Evolutionary conservation across 2,888 invertebrate genomes (phyloP).

Genomic region (Trichogramma evanescens): DNA sequence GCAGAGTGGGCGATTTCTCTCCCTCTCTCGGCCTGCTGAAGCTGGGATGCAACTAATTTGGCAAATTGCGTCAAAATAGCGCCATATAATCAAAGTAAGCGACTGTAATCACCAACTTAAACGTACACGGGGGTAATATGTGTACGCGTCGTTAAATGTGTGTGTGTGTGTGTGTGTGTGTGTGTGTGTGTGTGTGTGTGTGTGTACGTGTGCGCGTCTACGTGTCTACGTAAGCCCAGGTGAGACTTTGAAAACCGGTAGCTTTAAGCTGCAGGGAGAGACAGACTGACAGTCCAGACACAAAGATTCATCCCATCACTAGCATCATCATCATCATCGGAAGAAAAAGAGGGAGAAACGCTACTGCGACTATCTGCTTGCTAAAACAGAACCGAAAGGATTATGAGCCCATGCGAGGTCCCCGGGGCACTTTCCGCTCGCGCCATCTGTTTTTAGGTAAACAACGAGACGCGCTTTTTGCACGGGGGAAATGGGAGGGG

Average conservation of each 20-base stretch:
- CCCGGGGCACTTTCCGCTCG: slow-evolving; percentile 35
- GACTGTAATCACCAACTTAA: no score
- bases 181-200: background rate
- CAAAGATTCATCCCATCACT: no score
- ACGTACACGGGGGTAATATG: background rate
- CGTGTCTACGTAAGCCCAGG: background rate
- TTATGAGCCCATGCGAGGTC: slow-evolving; percentile 28
- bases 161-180: background rate
- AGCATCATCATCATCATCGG: no score
- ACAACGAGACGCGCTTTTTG: slow-evolving; percentile 30
- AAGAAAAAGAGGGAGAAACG: no score
- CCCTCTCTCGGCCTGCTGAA: no score
- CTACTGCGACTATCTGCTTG: background rate
- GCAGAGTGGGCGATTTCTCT: no score
- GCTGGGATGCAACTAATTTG: no score
- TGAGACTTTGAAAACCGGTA: background rate
- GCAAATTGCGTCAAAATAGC: no score
- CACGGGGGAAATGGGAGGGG: no score
- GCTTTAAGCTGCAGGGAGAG: background rate
- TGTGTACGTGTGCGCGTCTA: background rate
- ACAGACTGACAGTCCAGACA: no score
- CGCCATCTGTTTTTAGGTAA: slow-evolving; percentile 44
- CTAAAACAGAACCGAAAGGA: slow-evolving; percentile 33
- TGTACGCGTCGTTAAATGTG: background rate
- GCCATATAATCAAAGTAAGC: no score